Evolutionary conservation across 2,888 invertebrate genomes (phyloP), one percentile per base, ranked within the genome.

Genomic region (Dryadula phaetusa): DNA sequence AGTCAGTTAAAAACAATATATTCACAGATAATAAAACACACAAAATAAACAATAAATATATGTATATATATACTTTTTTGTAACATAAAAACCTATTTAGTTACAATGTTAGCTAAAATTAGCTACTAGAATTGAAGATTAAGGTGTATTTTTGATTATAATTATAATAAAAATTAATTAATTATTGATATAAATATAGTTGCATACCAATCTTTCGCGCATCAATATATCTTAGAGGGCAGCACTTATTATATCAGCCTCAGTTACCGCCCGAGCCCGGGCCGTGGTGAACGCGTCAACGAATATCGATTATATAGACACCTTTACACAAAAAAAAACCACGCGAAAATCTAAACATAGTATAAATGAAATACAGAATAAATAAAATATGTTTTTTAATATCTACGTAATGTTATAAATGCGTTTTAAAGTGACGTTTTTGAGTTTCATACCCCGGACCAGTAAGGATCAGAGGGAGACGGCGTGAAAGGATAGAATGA

Each of bases 231-330:
- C 70, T 69, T 62, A 74, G 76, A 70, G 71, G 75, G 74, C 74
- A 75, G 72, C 76, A 74, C 72, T 60, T 54, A 37, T 52, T 52
- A 70, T 71, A 67, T 73, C 71, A 70, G 47, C 67, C 58, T 75
- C 76, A 90, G 90, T 89, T 74, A 76, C 85, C 88, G 90, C 88
- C 89, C 89, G 88, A 73, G 76, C 82, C 81, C 80, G 86, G 90
- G 85, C 80, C 22, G 62, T 64, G 49, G 22, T 60, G 66, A 75
- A 75, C 75, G 84, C 54, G 52, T 14, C 25, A 52, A 18, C 6
- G 14, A 32, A 5, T 66, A 70, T 70, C 32, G 74, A 74, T 73
- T 71, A 71, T 56, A 53, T 25, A 44, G 28, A 44, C 47, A 62
- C 66, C 65, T 62, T 66, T 69, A 69, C 64, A 74, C 63, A 67